Evolutionary conservation across 2,797 vertebrate species (phyloP), one percentile per base, ranked within the genome.

Genomic region (Phoxinus dragarum): DNA sequence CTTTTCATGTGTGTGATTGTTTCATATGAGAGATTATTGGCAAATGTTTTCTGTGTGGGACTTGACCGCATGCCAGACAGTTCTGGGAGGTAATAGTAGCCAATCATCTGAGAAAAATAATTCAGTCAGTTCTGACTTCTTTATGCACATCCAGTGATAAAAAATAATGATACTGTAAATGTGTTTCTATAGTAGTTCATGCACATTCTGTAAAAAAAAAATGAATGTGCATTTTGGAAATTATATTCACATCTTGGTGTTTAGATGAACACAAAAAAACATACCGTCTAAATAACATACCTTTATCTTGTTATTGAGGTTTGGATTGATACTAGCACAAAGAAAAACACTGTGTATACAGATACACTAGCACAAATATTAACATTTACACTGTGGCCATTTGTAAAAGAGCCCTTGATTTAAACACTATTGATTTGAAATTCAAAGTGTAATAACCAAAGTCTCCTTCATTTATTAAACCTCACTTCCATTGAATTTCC

Each of bases 361-460:
- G 27, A 27, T 27, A 49, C 17, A n/a, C 23, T 71, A 42, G 72
- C 27, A 75, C 47, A 54, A 76, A 38, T 16, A 85, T 64, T 61
- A 79, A 85, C 11, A 61, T 27, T 9, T 61, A 71, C 11, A 72
- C 59, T 47, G 61, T 71, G 75, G 86, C 31, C 82, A 67, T 69
- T 86, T 47, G 47, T n/a, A 77, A 73, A 36, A 49, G n/a, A 81
- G 81, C n/a, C 34, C 19, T 59, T 88, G 75, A 88, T 80, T 80
- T 80, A 56, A 83, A 56, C 34, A 80, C 17, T 49, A 54, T 34
- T 44, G 14, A 54, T 9, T 7, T 14, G 34, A 76, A 36, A 83
- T 47, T 27, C 9, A 59, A 47, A 76, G 38, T 16, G 36, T 31
- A 31, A n/a, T 42, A n/a, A 14, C 34, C 11, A 27, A 44, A 17